These are phyloP conservation scores for Dorcus hopei DNA, from an alignment of 2,888 invertebrate genomes.

Conservation along the genomic window DNA sequence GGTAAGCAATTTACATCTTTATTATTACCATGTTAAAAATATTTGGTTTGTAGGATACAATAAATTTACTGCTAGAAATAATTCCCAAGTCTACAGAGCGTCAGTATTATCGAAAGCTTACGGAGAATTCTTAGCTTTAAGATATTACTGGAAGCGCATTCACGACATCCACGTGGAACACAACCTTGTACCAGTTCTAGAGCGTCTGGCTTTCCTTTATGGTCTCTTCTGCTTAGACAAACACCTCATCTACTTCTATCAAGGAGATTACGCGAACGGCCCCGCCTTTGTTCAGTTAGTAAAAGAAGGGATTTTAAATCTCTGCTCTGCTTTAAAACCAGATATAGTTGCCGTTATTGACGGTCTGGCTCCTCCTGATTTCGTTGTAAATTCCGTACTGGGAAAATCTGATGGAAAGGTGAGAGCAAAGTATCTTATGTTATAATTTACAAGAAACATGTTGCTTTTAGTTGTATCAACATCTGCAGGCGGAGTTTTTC, in stretches of 20 bases:
- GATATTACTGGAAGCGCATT: slow-evolving; percentile 53
- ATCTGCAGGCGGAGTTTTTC: slow-evolving; percentile 69
- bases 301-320: slow-evolving; percentile 63
- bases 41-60: slow-evolving; percentile 44
- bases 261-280: slow-evolving; percentile 50
- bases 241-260: slow-evolving; percentile 60
- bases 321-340: slow-evolving; percentile 69
- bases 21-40: no score
- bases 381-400: slow-evolving; percentile 81
- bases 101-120: slow-evolving; percentile 72
- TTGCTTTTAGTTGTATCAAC: slow-evolving; percentile 64
- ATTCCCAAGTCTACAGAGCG: slow-evolving; percentile 79
- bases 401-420: slow-evolving; percentile 84
- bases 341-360: slow-evolving; percentile 79
- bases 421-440: slow-evolving; percentile 28
- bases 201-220: slow-evolving; percentile 56
- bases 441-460: not conserved
- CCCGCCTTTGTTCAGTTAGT: slow-evolving; percentile 57
- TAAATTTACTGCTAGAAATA: slow-evolving; percentile 73
- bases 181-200: slow-evolving; percentile 47
- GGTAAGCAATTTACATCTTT: slow-evolving; percentile 41
- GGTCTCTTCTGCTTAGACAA: slow-evolving; percentile 59
- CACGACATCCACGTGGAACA: slow-evolving; percentile 40
- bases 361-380: slow-evolving; percentile 85
- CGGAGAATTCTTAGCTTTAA: slow-evolving; percentile 65